Evolutionary conservation across 2,113 vertebrate genomes (phyloP).

Genomic region (Corythoichthys haematopterus): DNA sequence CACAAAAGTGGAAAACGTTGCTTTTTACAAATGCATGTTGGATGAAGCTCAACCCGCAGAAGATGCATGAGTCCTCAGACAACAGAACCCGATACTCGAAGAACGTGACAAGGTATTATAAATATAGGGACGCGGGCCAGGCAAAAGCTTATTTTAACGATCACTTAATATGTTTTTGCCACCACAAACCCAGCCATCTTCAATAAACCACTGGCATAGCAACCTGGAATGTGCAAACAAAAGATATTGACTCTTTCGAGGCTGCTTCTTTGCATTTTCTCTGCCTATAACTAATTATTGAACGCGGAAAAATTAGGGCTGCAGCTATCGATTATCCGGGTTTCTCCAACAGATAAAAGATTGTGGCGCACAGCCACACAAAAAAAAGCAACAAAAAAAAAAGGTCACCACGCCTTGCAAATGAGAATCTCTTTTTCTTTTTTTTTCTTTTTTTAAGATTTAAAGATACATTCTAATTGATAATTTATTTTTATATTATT

Average conservation of each 20-base stretch:
- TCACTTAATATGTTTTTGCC: conserved; percentile 53
- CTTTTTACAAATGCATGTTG: neutral
- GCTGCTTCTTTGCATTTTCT: conserved; percentile 9
- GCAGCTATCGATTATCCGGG: too few relatives aligned
- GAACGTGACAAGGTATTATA: conserved; percentile 34
- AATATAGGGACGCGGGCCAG: conserved; percentile 23
- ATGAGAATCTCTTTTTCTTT: too few relatives aligned
- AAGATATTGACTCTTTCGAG: conserved; percentile 29
- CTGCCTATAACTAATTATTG: conserved; percentile 8
- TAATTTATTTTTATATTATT: too few relatives aligned
- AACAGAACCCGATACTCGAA: conserved; percentile 36
- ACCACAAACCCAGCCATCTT: conserved; percentile 45
- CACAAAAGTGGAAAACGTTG: neutral
- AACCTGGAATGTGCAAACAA: conserved; percentile 62
- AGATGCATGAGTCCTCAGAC: conserved; percentile 43
- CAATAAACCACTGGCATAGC: conserved; percentile 46
- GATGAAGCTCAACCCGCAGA: conserved; percentile 21
- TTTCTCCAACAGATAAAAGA: too few relatives aligned
- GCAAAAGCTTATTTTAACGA: conserved; percentile 56
- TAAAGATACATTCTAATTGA: too few relatives aligned
- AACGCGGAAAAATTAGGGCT: neutral
- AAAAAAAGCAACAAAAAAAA: too few relatives aligned
- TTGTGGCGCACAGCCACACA: too few relatives aligned
- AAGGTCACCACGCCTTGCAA: too few relatives aligned
- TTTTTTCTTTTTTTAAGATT: too few relatives aligned